Base-by-base conservation (phyloP, 2,888 invertebrate genomes). In the Conchocele bisecta region DNA sequence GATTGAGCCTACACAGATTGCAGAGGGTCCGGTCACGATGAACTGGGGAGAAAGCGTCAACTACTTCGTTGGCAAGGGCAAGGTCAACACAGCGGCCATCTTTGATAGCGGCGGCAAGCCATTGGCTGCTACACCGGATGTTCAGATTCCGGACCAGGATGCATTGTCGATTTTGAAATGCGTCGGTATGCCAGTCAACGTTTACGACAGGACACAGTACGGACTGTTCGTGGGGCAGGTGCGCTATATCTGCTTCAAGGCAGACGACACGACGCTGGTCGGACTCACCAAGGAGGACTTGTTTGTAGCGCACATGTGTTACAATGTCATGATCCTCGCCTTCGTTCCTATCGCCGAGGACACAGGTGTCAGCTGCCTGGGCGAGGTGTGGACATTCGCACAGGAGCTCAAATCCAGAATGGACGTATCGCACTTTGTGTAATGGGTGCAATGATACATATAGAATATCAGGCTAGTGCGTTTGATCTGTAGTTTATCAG, bases 321-420 rank as follows among this genome's bases (percentile, higher is more conserved):
- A 81, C 31, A 76, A 73, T 48, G 71, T 81, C 11, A 53, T 83
- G 63, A 83, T 83, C 41, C 37, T 83, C 13, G 83, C 80, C 20
- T 81, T 76, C 56, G 60, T 81, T 11, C 48, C 66, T 2, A 67
- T 83, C 6, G 31, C 29, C 9, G 54, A 57, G 9, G 67, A 74
- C 7, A 59, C 79, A 3, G 69, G 50, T 15, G 65, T 64, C 33
- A 81, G 79, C 35, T 83, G 83, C 58, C 65, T 83, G 6, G 79
- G 81, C 15, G 81, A 81, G 42, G 81, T 83, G 13, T 81, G 83
- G 81, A 81, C 79, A n/a, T 83, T 83, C 48, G 83, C 81, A 13
- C 71, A 74, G 54, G 83, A 81, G 57, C 63, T 81, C 1, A 74
- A 78, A 56, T 79, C 81, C 4, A 72, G 78, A 46, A 81, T 83